phyloP scores from a whole-genome alignment of 2,113 vertebrate genomes.

The Axis porcinus region DNA sequence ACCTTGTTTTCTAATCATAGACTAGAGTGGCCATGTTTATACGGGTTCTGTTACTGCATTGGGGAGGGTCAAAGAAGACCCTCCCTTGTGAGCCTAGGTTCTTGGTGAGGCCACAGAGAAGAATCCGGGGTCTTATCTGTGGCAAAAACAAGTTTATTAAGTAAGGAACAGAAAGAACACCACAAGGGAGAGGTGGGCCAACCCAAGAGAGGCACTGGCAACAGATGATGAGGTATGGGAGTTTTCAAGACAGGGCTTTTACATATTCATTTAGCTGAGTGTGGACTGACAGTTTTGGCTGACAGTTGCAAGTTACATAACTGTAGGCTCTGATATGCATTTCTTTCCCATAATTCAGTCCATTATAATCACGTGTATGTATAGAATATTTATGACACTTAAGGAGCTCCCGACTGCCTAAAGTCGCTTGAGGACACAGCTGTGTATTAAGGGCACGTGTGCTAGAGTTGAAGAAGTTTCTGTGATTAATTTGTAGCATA shows the following conservation, averaged over 20 bases:
- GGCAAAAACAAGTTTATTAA: not conserved
- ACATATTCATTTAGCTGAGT: not conserved
- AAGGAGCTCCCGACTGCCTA: not conserved
- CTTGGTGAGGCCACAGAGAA: not conserved
- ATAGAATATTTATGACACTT: not conserved
- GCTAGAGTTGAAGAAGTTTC: not conserved
- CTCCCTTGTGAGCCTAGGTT: not conserved
- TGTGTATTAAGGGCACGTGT: not conserved
- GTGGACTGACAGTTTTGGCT: not conserved
- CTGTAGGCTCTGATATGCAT: not conserved
- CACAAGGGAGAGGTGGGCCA: not conserved
- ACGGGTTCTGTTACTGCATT: not conserved
- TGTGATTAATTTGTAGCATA: not conserved
- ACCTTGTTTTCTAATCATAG: not conserved
- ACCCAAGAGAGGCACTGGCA: not conserved
- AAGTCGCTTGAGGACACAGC: not conserved
- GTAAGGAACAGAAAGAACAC: not conserved
- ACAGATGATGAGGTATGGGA: not conserved
- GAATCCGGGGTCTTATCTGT: not conserved
- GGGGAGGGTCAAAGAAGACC: not conserved
- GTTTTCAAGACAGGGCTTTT: not conserved
- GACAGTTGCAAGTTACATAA: not conserved
- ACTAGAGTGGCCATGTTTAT: not conserved
- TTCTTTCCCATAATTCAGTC: not conserved
- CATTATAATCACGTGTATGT: not conserved